These are phyloP conservation scores for Lithophane leautieri DNA, from an alignment of 2,888 invertebrate genomes.

Conservation along the genomic window DNA sequence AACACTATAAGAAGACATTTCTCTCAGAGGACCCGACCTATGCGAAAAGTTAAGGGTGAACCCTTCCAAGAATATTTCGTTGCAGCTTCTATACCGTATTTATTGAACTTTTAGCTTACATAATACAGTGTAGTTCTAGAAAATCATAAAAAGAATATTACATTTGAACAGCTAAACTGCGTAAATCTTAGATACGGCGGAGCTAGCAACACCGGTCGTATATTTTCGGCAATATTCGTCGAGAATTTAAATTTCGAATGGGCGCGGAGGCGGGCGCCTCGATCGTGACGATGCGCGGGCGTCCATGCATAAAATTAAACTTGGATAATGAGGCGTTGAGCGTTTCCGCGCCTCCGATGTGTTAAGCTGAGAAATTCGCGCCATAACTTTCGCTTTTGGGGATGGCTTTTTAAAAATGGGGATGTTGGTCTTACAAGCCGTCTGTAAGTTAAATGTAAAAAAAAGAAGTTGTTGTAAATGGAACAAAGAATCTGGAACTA, in stretches of 20 bases:
- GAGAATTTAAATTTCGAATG: slow-evolving; percentile 76
- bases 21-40: slow-evolving; percentile 35
- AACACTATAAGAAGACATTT: slow-evolving; percentile 49
- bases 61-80: slow-evolving; percentile 6
- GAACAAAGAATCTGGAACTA: not conserved
- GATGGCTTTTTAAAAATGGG: slow-evolving; percentile 52
- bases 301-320: slow-evolving; percentile 90
- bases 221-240: slow-evolving; percentile 73
- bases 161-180: not conserved
- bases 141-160: not conserved
- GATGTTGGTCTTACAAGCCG: slow-evolving; percentile 10
- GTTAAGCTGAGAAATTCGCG: slow-evolving; percentile 81
- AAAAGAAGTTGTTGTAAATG: not conserved
- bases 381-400: slow-evolving; percentile 71
- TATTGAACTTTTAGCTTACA: not conserved
- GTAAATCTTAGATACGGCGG: slow-evolving; percentile 14
- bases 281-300: slow-evolving; percentile 81
- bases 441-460: not conserved
- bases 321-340: slow-evolving; percentile 86
- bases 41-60: slow-evolving; percentile 17
- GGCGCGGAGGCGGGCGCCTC: slow-evolving; percentile 70
- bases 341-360: slow-evolving; percentile 74
- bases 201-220: slow-evolving; percentile 58
- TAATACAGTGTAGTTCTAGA: too few species aligned
- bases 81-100: not conserved